phyloP scores from a whole-genome alignment of 2,888 invertebrate species.

The Cryptus armator region DNA sequence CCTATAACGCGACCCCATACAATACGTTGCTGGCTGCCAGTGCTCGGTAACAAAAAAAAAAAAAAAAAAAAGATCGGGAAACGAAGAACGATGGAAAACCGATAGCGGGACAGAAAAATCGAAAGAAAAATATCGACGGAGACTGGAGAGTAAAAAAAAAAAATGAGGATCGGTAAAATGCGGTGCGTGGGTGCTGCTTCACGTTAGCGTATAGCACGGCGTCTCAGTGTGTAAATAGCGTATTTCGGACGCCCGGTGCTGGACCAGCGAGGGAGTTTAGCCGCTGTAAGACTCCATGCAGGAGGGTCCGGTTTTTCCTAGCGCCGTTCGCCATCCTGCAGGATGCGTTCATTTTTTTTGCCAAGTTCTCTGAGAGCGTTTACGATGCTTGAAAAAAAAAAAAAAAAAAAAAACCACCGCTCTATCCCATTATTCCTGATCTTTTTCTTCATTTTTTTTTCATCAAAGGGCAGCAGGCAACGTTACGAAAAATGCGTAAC shows the following conservation, averaged over 20 bases:
- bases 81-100: conserved; percentile 55
- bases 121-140: conserved; percentile 54
- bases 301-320: conserved; percentile 48
- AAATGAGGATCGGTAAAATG: conserved; percentile 47
- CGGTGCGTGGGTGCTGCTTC: conserved; percentile 53
- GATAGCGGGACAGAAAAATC: conserved; percentile 47
- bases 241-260: conserved; percentile 43
- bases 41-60: conserved; percentile 13
- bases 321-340: conserved; percentile 45
- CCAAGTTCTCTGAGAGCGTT: conserved; percentile 31
- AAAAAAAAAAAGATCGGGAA: conserved; percentile 56
- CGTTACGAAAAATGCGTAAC: conserved; percentile 68
- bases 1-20: conserved; percentile 35
- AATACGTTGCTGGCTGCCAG: conserved; percentile 32
- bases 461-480: conserved; percentile 27
- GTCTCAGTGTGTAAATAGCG: conserved; percentile 15
- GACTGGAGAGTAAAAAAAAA: conserved; percentile 38
- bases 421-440: conserved; percentile 56
- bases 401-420: conserved; percentile 39
- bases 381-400: not conserved
- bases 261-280: conserved; percentile 44
- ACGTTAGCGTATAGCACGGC: conserved; percentile 5
- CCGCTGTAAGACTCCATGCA: not conserved
- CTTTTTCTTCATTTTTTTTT: conserved; percentile 40
- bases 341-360: conserved; percentile 63